Base-by-base conservation (phyloP, 2,888 invertebrate species). In the Agonopterix arenella region DNA sequence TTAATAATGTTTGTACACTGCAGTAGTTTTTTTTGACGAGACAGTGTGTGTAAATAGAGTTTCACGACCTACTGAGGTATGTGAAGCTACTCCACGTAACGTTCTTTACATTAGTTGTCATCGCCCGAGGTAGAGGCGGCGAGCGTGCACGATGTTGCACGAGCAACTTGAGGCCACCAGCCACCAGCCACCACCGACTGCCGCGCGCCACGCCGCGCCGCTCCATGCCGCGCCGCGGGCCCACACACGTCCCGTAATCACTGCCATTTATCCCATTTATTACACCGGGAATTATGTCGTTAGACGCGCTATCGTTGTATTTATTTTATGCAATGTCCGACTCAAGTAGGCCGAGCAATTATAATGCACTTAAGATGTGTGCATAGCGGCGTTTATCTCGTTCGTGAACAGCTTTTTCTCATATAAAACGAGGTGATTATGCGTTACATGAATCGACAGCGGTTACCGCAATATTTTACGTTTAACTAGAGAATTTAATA, bases 361-460 rank as follows among this genome's bases (percentile, higher is more conserved):
- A 79, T 80, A 73, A 72, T 71, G 67, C 68, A 70, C 68, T 79
- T 76, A 80, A 58, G 66, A 67, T 67, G 65, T 70, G 62, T 68
- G 59, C 59, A 66, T 57, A 62, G 56, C 55, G 47, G 48, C 49
- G 53, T 61, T 64, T 67, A 65, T 65, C 64, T 67, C 55, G 52
- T 62, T 62, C 61, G 62, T 55, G 57, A 62, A 57, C 52, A 51
- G 54, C 58, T 68, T 71, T 72, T 72, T 70, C 61, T 63, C 52
- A 48, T 59, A 51, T 58, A 50, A 64, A 72, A 72, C 60, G 56
- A 63, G 64, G 55, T 64, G 61, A 68, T 73, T 70, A 66, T 48
- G 54, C 53, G 57, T 64, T 60, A 57, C 58, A 56, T 55, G 56
- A 57, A 64, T 60, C 58, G 61, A 59, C 54, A 57, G 52, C 55